A percentile compares a stretch with the other conserved stretches of the same genome.
Evolutionary conservation across 2,888 invertebrate species (phyloP).

Genomic region (Megamerina dolium): DNA sequence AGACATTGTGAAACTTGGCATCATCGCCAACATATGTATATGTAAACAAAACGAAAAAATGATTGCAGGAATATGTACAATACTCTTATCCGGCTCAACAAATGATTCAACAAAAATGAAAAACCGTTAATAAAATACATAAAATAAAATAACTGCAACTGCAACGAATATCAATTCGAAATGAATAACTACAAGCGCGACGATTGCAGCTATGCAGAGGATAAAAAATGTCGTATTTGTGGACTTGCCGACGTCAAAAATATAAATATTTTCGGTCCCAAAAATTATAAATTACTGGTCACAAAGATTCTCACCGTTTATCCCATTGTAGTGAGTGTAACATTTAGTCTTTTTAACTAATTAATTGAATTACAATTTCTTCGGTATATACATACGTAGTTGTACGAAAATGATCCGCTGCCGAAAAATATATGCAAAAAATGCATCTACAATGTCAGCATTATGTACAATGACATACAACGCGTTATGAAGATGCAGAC

Average conservation of each 20-base stretch:
- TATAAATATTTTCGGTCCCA: slow-evolving; percentile 26
- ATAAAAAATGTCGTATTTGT: slow-evolving; percentile 37
- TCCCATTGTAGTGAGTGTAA: slow-evolving; percentile 31
- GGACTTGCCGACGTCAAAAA: slow-evolving; percentile 30
- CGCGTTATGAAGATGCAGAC: slow-evolving; percentile 28
- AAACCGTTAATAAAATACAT: no score
- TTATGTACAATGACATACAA: slow-evolving; percentile 29
- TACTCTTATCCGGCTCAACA: no score
- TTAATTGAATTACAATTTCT: neutral
- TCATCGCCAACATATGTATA: no score
- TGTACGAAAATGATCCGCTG: slow-evolving; percentile 36
- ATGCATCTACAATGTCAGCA: slow-evolving; percentile 26
- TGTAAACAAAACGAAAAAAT: no score
- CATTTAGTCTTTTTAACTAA: slow-evolving; percentile 2
- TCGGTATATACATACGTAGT: slow-evolving; percentile 24
- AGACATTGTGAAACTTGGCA: no score
- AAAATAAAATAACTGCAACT: no score
- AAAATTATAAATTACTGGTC: slow-evolving; percentile 23
- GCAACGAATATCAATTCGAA: no score
- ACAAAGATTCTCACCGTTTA: slow-evolving; percentile 33
- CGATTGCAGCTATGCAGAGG: no score
- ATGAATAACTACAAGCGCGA: no score
- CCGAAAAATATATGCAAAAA: slow-evolving; percentile 36
- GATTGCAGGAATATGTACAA: no score
- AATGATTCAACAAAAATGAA: no score